phyloP scores from a whole-genome alignment of 2,113 vertebrate species.

The Pelodiscus sinensis region DNA sequence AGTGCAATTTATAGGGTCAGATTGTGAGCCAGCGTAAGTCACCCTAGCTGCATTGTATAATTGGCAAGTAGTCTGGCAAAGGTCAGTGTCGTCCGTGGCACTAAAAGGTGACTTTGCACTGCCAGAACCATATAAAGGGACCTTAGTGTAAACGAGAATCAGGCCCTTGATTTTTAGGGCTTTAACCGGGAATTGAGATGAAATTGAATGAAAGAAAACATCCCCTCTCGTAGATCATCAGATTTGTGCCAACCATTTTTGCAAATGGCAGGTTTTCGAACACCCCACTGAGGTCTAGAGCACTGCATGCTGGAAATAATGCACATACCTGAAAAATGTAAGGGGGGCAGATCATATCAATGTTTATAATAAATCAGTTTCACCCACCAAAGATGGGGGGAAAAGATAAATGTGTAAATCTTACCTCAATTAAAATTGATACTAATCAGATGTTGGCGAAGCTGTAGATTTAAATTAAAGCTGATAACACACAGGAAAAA shows the following conservation, averaged over 20 bases:
- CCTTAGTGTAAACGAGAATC: background rate
- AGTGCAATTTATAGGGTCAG: background rate
- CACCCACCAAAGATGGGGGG: fast-evolving
- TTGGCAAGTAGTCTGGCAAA: background rate
- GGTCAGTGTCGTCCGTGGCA: background rate
- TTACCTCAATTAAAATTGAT: background rate
- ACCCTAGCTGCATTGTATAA: background rate
- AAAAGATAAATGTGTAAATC: background rate
- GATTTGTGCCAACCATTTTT: background rate
- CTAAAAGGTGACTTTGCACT: background rate
- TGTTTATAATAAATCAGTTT: background rate
- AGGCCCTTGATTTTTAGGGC: background rate
- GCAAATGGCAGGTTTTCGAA: background rate
- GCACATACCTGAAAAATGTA: background rate
- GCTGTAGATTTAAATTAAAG: background rate
- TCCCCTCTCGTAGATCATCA: background rate
- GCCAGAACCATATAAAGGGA: background rate
- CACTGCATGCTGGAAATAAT: background rate
- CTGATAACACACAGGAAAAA: fast-evolving
- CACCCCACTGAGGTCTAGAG: background rate
- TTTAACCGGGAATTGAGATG: fast-evolving
- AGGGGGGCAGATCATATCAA: background rate
- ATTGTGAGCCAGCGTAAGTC: background rate
- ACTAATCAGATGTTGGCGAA: background rate
- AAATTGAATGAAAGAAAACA: fast-evolving